Base-by-base conservation (phyloP, 1,140 invertebrate species). In the Drosophila pallidifrons region DNA sequence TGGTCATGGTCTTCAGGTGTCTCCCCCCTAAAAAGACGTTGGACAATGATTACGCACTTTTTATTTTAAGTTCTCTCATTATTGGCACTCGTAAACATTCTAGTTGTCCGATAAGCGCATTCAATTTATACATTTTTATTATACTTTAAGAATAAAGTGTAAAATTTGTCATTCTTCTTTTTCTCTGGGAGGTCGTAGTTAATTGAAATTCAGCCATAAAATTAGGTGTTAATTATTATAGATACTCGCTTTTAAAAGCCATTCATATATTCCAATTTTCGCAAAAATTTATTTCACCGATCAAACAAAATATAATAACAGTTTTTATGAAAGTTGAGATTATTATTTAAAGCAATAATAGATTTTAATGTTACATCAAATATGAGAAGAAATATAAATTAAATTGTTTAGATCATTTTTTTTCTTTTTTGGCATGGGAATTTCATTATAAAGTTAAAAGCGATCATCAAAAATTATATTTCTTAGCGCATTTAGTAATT, bases 1-100 rank as follows among this genome's bases (percentile, higher is more conserved):
- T 64, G 75, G 79, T n/a, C 77, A 87, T 16, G 82, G 82, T 71
- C 75, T 83, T n/a, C 68, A 75, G 52, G 51, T 75, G 32, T 75
- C 72, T 20, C 72, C 72, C 49, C 43, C 72, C 58, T 61, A 47
- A 75, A 47, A 75, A 70, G 32, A 32, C 13, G 11, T 4, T n/a
- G 8, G 20, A n/a, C 20, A 3, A 75, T 75, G 72, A 75, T 58
- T 10, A 8, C 5, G 66, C 58, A 75, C 8, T 63, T 57, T 70
- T 70, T 57, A 43, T 13, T 16, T 41, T 74, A 69, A 74, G 65
- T 45, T 47, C 38, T 46, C 13, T 73, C 38, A 68, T 51, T 59
- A 30, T 47, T 59, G n/a, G 11, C 8, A 7, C 16, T 28, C 35
- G 38, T 15, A 57, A 59, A 54, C 13, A 45, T 43, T 55, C 49